Conservation (phyloP, 2,888 invertebrate species). For the Dryomyza anilis region DNA sequence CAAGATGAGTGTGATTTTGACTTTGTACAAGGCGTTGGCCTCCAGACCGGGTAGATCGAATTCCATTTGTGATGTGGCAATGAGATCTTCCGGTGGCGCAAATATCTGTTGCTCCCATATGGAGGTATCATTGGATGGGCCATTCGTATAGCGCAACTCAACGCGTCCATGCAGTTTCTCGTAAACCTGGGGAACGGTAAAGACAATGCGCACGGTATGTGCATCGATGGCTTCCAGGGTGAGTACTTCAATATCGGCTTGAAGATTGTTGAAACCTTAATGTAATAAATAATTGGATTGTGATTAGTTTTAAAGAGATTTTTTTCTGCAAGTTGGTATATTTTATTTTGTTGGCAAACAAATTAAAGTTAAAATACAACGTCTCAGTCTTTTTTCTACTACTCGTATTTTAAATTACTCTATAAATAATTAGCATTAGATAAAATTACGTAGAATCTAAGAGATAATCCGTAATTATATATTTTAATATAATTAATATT, state of each 20-base stretch:
- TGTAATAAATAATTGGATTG: too few species aligned
- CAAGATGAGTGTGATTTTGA: slow-evolving; percentile 79
- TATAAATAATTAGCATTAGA: too few species aligned
- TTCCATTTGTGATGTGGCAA: slow-evolving; percentile 84
- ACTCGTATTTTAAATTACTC: too few species aligned
- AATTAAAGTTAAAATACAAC: too few species aligned
- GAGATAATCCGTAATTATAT: too few species aligned
- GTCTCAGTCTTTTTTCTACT: too few species aligned
- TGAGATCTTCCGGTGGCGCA: slow-evolving; percentile 83
- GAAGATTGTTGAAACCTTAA: slow-evolving; percentile 48
- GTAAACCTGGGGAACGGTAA: slow-evolving; percentile 79
- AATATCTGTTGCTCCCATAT: slow-evolving; percentile 86
- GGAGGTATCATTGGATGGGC: slow-evolving; percentile 71
- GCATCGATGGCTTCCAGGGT: slow-evolving; percentile 78
- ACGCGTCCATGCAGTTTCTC: slow-evolving; percentile 87
- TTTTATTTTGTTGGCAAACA: too few species aligned
- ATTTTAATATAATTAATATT: too few species aligned
- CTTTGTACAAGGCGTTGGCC: slow-evolving; percentile 80
- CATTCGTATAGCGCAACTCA: slow-evolving; percentile 83
- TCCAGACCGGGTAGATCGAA: slow-evolving; percentile 79
- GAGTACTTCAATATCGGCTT: slow-evolving; percentile 63
- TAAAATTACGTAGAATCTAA: too few species aligned
- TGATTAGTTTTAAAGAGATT: too few species aligned
- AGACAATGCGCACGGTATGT: slow-evolving; percentile 78
- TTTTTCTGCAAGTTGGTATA: too few species aligned